A percentile compares a stretch with the other conserved stretches of the same genome.
Conservation (phyloP, 2,888 invertebrate species). For the Synergus itoensis region DNA sequence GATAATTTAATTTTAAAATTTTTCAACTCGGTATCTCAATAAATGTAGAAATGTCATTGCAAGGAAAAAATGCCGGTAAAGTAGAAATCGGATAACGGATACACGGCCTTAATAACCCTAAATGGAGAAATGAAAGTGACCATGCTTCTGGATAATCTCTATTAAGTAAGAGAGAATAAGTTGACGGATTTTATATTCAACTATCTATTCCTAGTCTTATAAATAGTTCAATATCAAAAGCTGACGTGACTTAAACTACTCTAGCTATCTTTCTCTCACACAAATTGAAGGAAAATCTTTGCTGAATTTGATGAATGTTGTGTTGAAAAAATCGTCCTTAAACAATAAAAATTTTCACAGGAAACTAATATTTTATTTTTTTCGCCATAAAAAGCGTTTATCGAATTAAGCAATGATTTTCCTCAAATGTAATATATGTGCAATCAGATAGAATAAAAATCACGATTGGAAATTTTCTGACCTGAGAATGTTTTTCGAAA, state of each 20-base stretch:
- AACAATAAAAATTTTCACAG: background rate
- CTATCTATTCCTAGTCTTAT: constrained; percentile 7
- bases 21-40: too few relatives aligned
- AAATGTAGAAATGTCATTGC: too few relatives aligned
- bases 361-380: background rate
- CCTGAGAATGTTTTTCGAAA: background rate
- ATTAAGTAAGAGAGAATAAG: background rate
- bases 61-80: too few relatives aligned
- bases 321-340: background rate
- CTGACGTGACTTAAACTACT: constrained; percentile 21
- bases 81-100: too few relatives aligned
- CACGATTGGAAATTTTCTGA: background rate
- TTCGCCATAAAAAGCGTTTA: background rate
- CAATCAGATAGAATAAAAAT: background rate
- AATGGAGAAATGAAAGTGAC: too few relatives aligned
- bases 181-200: constrained; percentile 33
- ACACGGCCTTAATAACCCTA: too few relatives aligned
- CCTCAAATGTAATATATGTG: background rate
- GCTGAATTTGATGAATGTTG: background rate
- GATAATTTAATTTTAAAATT: too few relatives aligned
- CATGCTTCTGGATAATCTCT: too few relatives aligned
- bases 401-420: constrained; percentile 2
- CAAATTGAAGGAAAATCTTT: background rate
- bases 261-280: constrained; percentile 16
- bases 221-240: constrained; percentile 33